Evolutionary conservation across 2,888 invertebrate genomes (phyloP).

Genomic region (Campoletis raptor): DNA sequence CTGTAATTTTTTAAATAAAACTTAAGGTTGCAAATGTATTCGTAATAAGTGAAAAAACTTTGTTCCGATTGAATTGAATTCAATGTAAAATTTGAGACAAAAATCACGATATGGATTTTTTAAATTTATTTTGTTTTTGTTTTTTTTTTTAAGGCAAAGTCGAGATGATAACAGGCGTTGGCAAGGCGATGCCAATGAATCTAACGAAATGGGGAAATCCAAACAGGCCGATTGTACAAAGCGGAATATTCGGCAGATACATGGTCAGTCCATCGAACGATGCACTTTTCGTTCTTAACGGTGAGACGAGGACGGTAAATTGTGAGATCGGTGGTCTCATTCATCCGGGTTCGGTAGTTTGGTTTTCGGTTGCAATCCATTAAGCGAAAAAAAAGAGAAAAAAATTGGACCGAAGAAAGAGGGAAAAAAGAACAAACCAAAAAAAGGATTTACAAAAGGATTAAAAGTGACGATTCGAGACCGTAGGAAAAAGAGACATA

Average conservation of each 20-base stretch:
- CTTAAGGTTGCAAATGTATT: no score
- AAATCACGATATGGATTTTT: background rate
- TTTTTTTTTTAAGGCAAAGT: constrained; percentile 87
- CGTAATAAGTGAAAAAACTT: background rate
- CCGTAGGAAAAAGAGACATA: background rate
- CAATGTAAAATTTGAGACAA: background rate
- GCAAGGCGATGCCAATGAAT: constrained; percentile 87
- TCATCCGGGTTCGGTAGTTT: constrained; percentile 88
- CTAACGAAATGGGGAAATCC: constrained; percentile 88
- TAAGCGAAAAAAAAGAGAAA: constrained; percentile 75
- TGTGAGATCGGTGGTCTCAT: constrained; percentile 90
- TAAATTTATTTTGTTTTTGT: no score
- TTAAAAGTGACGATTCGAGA: constrained; percentile 26
- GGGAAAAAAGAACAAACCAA: background rate
- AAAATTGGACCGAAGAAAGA: constrained; percentile 8
- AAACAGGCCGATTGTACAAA: constrained; percentile 89
- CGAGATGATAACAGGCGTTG: constrained; percentile 91
- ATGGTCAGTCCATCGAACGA: constrained; percentile 90
- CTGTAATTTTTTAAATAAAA: no score
- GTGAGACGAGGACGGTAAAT: constrained; percentile 89
- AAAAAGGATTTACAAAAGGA: constrained; percentile 23
- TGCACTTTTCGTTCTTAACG: constrained; percentile 90
- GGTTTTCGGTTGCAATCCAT: constrained; percentile 88
- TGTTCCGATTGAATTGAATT: background rate
- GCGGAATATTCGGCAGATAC: constrained; percentile 90